Conservation (phyloP, 2,888 invertebrate genomes). For the Zonitis immaculata region DNA sequence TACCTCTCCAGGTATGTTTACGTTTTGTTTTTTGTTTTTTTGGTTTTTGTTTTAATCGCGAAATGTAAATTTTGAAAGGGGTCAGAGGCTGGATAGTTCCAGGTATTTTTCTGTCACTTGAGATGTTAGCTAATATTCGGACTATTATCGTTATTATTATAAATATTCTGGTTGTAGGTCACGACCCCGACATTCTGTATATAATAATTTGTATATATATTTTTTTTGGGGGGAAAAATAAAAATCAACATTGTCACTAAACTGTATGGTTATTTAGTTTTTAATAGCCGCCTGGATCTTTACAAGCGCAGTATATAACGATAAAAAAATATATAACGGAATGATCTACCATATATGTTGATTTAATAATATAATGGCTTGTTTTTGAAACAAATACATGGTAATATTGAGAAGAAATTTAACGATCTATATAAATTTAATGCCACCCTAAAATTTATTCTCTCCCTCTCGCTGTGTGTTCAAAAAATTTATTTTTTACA, state of each 20-base stretch:
- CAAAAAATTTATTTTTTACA: too few relatives aligned
- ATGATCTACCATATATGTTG: conserved; percentile 4
- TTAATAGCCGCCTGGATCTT: conserved; percentile 16
- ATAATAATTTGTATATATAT: too few relatives aligned
- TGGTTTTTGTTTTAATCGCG: background rate
- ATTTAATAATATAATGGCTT: conserved; percentile 3
- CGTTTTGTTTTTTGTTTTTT: background rate
- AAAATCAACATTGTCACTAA: conserved; percentile 19
- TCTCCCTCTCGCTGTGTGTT: background rate
- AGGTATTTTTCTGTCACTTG: conserved; percentile 18
- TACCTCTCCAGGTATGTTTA: too few relatives aligned
- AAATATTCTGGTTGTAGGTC: conserved; percentile 3
- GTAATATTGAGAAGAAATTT: conserved; percentile 12
- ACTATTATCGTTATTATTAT: conserved; percentile 10
- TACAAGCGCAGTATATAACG: conserved; percentile 18
- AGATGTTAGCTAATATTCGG: conserved; percentile 21
- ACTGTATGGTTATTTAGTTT: conserved; percentile 11
- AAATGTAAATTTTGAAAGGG: conserved; percentile 13
- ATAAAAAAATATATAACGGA: conserved; percentile 20
- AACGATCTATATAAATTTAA: conserved; percentile 18
- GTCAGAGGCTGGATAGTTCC: conserved; percentile 21
- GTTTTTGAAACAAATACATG: conserved; percentile 6
- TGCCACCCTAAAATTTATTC: background rate
- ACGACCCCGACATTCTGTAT: conserved; percentile 14
- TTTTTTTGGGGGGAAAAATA: too few relatives aligned